A percentile compares a stretch with the other conserved stretches of the same genome.
phyloP scores from a whole-genome alignment of 1,140 invertebrate species.

The Saccostrea cuccullata region DNA sequence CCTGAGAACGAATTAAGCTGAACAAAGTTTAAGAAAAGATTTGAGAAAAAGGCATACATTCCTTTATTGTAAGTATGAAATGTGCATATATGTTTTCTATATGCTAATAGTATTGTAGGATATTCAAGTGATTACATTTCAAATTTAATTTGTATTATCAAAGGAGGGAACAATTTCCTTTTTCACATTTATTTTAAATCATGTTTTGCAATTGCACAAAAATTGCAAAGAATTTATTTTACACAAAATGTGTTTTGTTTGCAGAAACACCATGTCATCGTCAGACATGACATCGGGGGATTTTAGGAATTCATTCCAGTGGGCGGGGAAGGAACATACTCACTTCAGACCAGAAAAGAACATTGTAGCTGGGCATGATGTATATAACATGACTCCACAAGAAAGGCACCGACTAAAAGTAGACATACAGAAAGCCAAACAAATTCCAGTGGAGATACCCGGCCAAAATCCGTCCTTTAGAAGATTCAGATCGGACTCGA shows the following conservation, averaged over 20 bases:
- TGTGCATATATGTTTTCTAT: too few relatives aligned
- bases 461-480: neutral
- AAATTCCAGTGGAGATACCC: neutral
- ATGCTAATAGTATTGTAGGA: too few relatives aligned
- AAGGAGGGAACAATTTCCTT: neutral
- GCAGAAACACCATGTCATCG: conserved; percentile 18
- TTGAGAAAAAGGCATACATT: neutral
- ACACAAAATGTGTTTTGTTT: neutral
- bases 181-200: neutral
- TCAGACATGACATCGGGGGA: neutral
- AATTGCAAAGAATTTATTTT: neutral
- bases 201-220: neutral
- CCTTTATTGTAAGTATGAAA: conserved; percentile 8
- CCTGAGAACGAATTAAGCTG: neutral
- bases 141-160: neutral
- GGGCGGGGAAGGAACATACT: neutral
- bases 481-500: neutral
- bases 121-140: too few relatives aligned
- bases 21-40: neutral
- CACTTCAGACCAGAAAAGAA: conserved; percentile 32
- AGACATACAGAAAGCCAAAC: neutral
- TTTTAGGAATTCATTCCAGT: neutral
- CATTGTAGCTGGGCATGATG: neutral
- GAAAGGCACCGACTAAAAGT: neutral
- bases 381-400: neutral